Base-by-base conservation (phyloP, 2,888 invertebrate genomes). In the Rhopalosiphum nymphaeae region DNA sequence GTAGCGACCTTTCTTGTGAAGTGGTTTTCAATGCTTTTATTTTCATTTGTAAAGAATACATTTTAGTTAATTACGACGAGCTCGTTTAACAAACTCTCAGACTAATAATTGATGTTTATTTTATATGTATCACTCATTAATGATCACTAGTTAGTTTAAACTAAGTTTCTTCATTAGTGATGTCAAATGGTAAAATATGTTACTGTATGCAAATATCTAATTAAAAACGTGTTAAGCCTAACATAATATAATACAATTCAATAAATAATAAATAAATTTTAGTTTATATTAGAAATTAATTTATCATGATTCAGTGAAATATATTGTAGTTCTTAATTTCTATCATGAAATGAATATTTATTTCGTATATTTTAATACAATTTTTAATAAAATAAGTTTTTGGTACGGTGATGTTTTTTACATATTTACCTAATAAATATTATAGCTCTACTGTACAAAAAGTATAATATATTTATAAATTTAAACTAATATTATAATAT, bases 61-160 rank as follows among this genome's bases (percentile, higher is more conserved):
- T 53, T 89, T 85, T 84, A 89, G n/a, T 89, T 84, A 44, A 89
- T 93, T 89, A 93, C 25, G 29, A 42, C 29, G 42, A 89, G 44
- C 25, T 89, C 46, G n/a, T 84, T 93, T 78, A 61, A 85, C 61
- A 61, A 36, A n/a, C 61, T 29, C 29, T 61, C n/a, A n/a, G 67
- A 36, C 67, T 67, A 67, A 67, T 67, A 67, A 67, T 67, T 67
- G 1, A 16, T 67, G 67, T 67, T 67, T 36, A 67, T 67, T 67
- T 7, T 67, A 36, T 67, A 67, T 7, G 67, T 7, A 16, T 16
- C 67, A 36, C 67, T 67, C n/a, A 36, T 67, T 36, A 67, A 16
- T 67, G 5, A 67, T 67, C 67, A 16, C 67, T 67, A 36, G 36
- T 36, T 67, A 21, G 16, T 36, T 67, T n/a, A 36, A 67, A 36